Conservation (phyloP, 2,888 invertebrate genomes). For the Dicranocentrus wangi region DNA sequence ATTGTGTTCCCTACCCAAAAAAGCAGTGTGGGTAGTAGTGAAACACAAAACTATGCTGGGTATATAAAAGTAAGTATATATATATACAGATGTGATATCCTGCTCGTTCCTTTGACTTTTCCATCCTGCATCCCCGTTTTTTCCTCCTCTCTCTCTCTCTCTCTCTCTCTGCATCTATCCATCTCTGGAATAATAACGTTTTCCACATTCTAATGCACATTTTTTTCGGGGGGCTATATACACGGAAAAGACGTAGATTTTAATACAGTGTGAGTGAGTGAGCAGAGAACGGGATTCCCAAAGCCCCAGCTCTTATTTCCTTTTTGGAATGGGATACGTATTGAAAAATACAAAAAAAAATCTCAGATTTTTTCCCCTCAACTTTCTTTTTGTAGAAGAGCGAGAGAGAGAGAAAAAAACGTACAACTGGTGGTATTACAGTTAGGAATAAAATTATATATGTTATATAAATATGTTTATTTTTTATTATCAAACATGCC, state of each 20-base stretch:
- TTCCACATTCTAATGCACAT: conserved; percentile 4
- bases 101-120: neutral
- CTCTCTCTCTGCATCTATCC: conserved; percentile 12
- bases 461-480: too few relatives aligned
- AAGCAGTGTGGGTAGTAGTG: neutral
- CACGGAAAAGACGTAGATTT: neutral
- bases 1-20: neutral
- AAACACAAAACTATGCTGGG: too few relatives aligned
- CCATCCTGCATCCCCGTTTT: neutral
- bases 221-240: neutral
- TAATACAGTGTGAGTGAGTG: too few relatives aligned
- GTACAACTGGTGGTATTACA: too few relatives aligned
- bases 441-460: too few relatives aligned
- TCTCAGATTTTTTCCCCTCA: neutral
- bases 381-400: too few relatives aligned
- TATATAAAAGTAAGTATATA: too few relatives aligned
- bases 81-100: conserved; percentile 14
- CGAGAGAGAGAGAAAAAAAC: too few relatives aligned
- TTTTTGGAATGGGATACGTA: neutral
- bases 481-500: too few relatives aligned
- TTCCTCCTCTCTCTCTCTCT: neutral
- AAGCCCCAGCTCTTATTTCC: conserved; percentile 32
- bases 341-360: neutral
- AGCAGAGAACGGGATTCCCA: conserved; percentile 12
- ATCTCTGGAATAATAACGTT: conserved; percentile 18